Evolutionary conservation across 2,113 vertebrate species (phyloP).

Genomic region (Pithys albifrons): DNA sequence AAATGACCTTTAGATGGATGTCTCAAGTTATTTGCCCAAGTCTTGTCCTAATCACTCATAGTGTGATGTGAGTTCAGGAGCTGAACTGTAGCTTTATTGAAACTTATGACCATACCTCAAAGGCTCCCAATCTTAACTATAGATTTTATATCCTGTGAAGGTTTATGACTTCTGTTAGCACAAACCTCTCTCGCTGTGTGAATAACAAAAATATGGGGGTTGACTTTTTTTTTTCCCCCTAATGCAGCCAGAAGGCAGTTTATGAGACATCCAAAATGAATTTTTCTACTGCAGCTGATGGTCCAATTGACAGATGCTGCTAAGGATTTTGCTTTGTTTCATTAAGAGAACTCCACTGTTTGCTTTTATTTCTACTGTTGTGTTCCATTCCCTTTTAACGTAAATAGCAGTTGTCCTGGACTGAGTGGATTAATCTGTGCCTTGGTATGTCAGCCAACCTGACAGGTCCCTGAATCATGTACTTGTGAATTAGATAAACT

Average conservation of each 20-base stretch:
- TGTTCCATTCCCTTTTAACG: not conserved
- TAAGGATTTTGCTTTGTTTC: conserved; percentile 47
- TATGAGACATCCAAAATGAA: conserved; percentile 41
- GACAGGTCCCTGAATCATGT: not conserved
- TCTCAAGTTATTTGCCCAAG: not conserved
- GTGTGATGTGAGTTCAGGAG: not conserved
- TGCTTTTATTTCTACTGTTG: conserved; percentile 27
- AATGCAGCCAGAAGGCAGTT: not conserved
- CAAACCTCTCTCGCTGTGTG: not conserved
- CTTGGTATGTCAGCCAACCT: not conserved
- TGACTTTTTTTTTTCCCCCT: not conserved
- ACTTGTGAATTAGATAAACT: not conserved
- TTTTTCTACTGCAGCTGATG: conserved; percentile 54
- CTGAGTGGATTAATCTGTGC: not conserved
- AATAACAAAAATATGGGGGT: not conserved
- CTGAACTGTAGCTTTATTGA: not conserved
- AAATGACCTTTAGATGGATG: not conserved
- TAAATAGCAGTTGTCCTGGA: not conserved
- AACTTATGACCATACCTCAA: not conserved
- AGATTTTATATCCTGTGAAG: not conserved
- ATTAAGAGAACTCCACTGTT: conserved; percentile 31
- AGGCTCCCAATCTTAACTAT: not conserved
- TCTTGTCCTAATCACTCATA: not conserved
- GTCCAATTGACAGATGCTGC: conserved; percentile 56
- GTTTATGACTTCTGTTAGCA: not conserved